Evolutionary conservation across 2,797 vertebrate genomes (phyloP), one percentile per base, ranked within the genome.

Genomic region (Coregonus ussuriensis): DNA sequence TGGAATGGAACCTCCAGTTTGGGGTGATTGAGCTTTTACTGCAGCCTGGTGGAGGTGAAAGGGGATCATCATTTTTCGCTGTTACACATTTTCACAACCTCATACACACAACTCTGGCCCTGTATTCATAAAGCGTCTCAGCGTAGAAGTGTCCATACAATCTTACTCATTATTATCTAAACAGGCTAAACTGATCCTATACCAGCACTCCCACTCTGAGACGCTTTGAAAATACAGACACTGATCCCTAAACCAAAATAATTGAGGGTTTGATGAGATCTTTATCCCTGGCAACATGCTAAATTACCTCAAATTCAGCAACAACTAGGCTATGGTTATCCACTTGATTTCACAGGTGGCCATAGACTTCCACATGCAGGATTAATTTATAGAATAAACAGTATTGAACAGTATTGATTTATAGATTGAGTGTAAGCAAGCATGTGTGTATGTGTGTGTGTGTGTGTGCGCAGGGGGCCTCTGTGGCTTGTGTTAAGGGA

Each of bases 351-450:
- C 63, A 66, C 14, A 29, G 14, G 63, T 1, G 33, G 75, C 77
- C 86, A 66, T 1, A 11, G 29, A 21, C 41, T 47, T 47, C 35
- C 21, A 75, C 71, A 53, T 74, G 65, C 74, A 72, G 83, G 84
- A 91, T 91, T 86, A 89, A 90, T 86, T 88, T 82, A 84, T 86
- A 89, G 89, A 91, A 92, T 84, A 90, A 91, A 92, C 87, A 87
- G 85, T 87, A 85, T 85, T 85, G 90, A 91, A 85, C 59, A 6
- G 56, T 90, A 92, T 92, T 91, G 92, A 93, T 93, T 90, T 90
- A 91, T 89, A 87, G 91, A 91, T 89, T 54, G 52, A 33, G 21
- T 35, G 52, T 16, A 35, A 11, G 67, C 35, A 5, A 5, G 54
- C 7, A 54, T 62, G 75, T 47, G 21, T 51, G 72, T 14, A 72